These are phyloP conservation scores for Tachypleus tridentatus DNA, from an alignment of 1,140 invertebrate species.

Conservation along the genomic window DNA sequence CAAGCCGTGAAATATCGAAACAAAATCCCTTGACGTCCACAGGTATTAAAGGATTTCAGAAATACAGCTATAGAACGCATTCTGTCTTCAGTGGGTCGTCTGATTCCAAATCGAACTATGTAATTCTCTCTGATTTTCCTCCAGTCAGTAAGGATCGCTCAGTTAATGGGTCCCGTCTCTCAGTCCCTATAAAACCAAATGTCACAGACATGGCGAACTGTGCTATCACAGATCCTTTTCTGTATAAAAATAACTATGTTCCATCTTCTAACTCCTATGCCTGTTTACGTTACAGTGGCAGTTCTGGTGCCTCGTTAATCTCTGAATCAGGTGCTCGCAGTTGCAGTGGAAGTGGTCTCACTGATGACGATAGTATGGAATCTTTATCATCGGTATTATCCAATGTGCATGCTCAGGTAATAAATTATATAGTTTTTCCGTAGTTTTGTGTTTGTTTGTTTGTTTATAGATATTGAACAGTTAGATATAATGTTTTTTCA, in stretches of 20 bases:
- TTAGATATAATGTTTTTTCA: too few species aligned
- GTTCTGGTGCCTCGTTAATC: conserved; percentile 21
- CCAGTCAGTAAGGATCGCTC: too few species aligned
- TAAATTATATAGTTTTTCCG: too few species aligned
- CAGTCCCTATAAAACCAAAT: too few species aligned
- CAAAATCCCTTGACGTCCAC: conserved; percentile 17
- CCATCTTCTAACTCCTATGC: conserved; percentile 39
- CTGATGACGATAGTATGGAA: conserved; percentile 55
- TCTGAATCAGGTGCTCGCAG: neutral
- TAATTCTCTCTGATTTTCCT: conserved; percentile 1
- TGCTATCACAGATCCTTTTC: conserved; percentile 4
- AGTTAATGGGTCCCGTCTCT: too few species aligned
- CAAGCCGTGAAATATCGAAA: conserved; percentile 11
- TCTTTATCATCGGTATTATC: conserved; percentile 47
- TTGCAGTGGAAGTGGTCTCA: conserved; percentile 30
- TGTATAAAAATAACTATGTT: conserved; percentile 31
- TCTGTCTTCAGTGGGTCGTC: conserved; percentile 12
- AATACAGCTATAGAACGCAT: conserved; percentile 29
- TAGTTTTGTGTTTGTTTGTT: too few species aligned
- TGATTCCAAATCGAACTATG: conserved; percentile 11
- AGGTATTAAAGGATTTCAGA: conserved; percentile 7
- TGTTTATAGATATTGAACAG: too few species aligned
- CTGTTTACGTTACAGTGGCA: conserved; percentile 40
- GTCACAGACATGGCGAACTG: neutral
- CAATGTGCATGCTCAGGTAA: conserved; percentile 37